Conservation (phyloP, 2,113 vertebrate species). For the Heterocephalus glaber region DNA sequence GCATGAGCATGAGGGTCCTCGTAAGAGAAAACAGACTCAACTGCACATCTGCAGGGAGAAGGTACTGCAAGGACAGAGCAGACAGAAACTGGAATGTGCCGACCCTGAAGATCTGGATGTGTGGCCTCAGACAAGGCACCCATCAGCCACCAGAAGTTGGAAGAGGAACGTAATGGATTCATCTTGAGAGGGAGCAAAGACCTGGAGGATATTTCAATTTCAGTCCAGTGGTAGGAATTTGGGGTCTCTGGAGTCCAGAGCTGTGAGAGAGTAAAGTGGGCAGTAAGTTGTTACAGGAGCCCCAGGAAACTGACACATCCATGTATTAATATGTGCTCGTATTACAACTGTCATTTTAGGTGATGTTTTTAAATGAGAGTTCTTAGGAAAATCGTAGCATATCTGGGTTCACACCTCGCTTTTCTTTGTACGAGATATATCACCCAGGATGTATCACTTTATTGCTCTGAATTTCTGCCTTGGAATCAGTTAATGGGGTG, state of each 20-base stretch:
- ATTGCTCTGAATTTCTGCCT: not conserved
- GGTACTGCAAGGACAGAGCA: too few relatives aligned
- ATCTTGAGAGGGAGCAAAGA: not conserved
- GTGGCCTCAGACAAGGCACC: not conserved
- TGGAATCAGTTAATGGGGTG: not conserved
- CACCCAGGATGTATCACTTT: fast-evolving
- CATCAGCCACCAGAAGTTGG: too few relatives aligned
- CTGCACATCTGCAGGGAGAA: not conserved
- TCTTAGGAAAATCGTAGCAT: not conserved
- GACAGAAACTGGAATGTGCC: too few relatives aligned
- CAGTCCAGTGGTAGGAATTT: not conserved
- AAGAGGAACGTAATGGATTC: fast-evolving
- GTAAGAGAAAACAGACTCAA: too few relatives aligned
- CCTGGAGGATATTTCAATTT: not conserved
- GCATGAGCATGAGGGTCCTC: not conserved
- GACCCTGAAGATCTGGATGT: too few relatives aligned
- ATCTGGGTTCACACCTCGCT: not conserved
- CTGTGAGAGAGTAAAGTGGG: not conserved
- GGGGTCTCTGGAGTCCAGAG: not conserved
- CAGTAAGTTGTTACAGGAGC: not conserved
- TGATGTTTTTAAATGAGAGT: not conserved
- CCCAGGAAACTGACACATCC: not conserved
- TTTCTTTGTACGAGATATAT: not conserved
- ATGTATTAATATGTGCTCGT: not conserved
- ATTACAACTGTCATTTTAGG: not conserved